Percentiles rank a stretch among this genome's conserved stretches.
Conservation (phyloP, 2,888 invertebrate genomes). For the Xiphydria camelus region DNA sequence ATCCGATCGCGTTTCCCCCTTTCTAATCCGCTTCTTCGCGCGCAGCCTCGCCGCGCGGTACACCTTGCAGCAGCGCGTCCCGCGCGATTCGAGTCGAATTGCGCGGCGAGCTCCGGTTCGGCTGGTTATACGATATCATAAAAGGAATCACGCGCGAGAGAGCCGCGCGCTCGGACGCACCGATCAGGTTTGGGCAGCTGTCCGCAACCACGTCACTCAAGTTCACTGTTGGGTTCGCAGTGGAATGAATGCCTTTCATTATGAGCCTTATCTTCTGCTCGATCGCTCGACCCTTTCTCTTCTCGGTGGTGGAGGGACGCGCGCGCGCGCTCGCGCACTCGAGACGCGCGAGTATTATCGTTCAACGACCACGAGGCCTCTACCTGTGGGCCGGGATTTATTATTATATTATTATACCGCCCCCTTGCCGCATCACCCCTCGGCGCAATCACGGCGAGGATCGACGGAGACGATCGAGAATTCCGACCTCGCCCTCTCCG, state of each 20-base stretch:
- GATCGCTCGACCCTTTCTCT: conserved; percentile 42
- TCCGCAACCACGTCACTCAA: conserved; percentile 57
- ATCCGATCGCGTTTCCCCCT: no score
- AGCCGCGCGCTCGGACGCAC: conserved; percentile 33
- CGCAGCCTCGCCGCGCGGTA: no score
- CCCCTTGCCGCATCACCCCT: no score
- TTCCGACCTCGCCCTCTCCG: no score
- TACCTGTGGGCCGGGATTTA: conserved; percentile 1
- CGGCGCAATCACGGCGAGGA: no score
- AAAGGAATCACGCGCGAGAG: conserved; percentile 50
- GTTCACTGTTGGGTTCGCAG: conserved; percentile 48
- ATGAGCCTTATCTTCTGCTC: conserved; percentile 51
- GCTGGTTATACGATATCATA: conserved; percentile 55
- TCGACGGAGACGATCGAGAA: no score
- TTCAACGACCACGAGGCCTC: conserved; percentile 22
- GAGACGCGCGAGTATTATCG: conserved; percentile 27
- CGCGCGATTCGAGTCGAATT: conserved; percentile 9
- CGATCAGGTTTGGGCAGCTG: conserved; percentile 57
- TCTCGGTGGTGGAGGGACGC: conserved; percentile 19
- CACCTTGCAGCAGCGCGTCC: conserved; percentile 11
- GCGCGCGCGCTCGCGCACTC: conserved; percentile 9
- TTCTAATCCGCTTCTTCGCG: no score
- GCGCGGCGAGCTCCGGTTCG: conserved; percentile 32
- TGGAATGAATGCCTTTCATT: conserved; percentile 57
- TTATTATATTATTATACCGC: no score